Evolutionary conservation across 64 coral and sea anemone species (phyloP).

Genomic region (Porites lutea): DNA sequence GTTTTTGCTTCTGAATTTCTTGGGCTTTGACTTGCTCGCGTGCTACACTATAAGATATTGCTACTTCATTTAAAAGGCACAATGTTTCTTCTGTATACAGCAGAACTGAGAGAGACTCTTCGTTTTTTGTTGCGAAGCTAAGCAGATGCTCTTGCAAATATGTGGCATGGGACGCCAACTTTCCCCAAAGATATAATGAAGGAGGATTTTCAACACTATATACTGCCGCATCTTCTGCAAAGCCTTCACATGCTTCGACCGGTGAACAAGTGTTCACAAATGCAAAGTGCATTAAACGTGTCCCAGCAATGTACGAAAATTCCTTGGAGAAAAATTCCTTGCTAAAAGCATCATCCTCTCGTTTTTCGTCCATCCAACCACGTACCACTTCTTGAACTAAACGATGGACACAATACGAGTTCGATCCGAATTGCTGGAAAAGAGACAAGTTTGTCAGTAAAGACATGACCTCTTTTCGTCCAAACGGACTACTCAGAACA

Average conservation of each 20-base stretch:
- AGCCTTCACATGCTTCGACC: conserved; percentile 42
- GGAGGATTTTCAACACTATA: conserved; percentile 58
- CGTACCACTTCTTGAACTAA: conserved; percentile 88
- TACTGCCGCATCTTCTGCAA: conserved; percentile 46
- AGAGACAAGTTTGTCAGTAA: conserved; percentile 85
- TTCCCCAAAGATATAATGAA: conserved; percentile 75
- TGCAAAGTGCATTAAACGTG: conserved; percentile 53
- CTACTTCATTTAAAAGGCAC: conserved; percentile 70
- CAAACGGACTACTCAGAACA: neutral
- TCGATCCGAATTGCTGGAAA: conserved; percentile 54
- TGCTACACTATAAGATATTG: conserved; percentile 63
- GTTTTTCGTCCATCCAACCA: conserved; percentile 8
- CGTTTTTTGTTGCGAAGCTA: neutral
- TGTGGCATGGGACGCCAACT: conserved; percentile 54
- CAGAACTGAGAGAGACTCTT: neutral
- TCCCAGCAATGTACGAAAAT: conserved; percentile 39
- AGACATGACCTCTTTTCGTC: conserved; percentile 22
- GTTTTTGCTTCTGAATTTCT: conserved; percentile 65
- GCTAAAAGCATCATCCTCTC: neutral
- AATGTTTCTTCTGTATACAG: conserved; percentile 70
- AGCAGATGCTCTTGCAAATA: conserved; percentile 58
- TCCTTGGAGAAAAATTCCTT: no score
- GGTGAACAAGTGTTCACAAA: conserved; percentile 51
- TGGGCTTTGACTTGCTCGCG: conserved; percentile 77
- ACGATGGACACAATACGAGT: conserved; percentile 77